A percentile compares a stretch with the other conserved stretches of the same genome.
phyloP scores from a whole-genome alignment of 1,140 invertebrate genomes.

The Temnothorax longispinosus region DNA sequence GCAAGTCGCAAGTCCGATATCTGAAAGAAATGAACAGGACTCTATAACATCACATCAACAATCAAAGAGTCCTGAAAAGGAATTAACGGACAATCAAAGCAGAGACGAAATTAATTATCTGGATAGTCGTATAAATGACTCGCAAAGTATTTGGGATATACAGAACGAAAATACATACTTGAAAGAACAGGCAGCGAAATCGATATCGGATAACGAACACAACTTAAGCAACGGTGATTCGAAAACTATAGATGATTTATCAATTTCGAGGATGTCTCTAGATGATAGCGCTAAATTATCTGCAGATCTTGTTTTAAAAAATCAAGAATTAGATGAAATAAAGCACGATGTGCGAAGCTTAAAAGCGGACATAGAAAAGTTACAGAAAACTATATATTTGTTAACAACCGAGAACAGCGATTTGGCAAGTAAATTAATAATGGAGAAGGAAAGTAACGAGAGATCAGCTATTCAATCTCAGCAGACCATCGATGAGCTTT shows the following conservation, averaged over 20 bases:
- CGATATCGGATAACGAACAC: not conserved
- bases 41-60: not conserved
- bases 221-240: slow-evolving; percentile 22
- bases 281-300: slow-evolving; percentile 76
- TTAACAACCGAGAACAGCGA: slow-evolving; percentile 81
- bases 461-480: slow-evolving; percentile 65
- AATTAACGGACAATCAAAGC: not conserved
- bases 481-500: slow-evolving; percentile 69
- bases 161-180: slow-evolving; percentile 44
- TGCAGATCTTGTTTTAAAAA: slow-evolving; percentile 73
- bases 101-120: slow-evolving; percentile 28
- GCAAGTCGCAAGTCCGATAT: not conserved
- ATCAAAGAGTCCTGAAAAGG: not conserved
- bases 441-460: slow-evolving; percentile 65
- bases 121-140: slow-evolving; percentile 14
- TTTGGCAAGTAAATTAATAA: slow-evolving; percentile 73
- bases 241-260: slow-evolving; percentile 59
- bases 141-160: slow-evolving; percentile 8
- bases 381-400: slow-evolving; percentile 76
- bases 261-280: slow-evolving; percentile 58
- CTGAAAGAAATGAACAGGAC: slow-evolving; percentile 20
- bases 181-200: slow-evolving; percentile 15
- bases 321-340: slow-evolving; percentile 77
- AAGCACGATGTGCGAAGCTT: slow-evolving; percentile 74
- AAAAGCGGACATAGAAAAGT: slow-evolving; percentile 74